Percentiles rank a stretch among this genome's conserved stretches.
Conservation (phyloP, 2,888 invertebrate species). For the Temnothorax unifasciatus region DNA sequence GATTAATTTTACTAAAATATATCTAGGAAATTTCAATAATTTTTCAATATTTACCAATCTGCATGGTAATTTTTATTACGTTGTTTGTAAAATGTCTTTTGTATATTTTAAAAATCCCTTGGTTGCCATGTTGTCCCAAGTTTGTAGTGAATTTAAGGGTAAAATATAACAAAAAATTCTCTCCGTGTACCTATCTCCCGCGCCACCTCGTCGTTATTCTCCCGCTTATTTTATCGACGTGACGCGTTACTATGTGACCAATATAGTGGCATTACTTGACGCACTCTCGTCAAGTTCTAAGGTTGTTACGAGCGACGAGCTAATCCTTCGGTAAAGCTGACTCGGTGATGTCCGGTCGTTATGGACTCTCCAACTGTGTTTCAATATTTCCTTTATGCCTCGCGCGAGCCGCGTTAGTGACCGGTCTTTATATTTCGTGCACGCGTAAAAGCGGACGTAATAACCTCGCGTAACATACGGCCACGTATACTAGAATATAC, state of each 20-base stretch:
- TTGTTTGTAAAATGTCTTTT: no score
- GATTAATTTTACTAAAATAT: no score
- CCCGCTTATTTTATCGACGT: conserved; percentile 9
- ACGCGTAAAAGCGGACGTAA: conserved; percentile 65
- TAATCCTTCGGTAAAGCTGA: conserved; percentile 63
- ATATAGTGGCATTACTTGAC: conserved; percentile 55
- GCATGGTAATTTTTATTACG: no score
- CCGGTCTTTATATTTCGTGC: conserved; percentile 69
- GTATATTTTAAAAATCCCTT: no score
- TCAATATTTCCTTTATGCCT: conserved; percentile 68
- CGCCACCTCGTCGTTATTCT: conserved; percentile 11
- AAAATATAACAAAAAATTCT: no score
- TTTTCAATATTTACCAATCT: no score
- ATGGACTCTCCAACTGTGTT: conserved; percentile 70
- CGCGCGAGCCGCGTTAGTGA: conserved; percentile 63
- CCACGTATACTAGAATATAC: conserved; percentile 2
- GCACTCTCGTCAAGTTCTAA: conserved; percentile 46
- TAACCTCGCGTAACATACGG: conserved; percentile 55
- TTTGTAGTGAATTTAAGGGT: no score
- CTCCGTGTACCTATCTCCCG: conserved; percentile 26
- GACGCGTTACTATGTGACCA: conserved; percentile 43
- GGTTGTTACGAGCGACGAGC: conserved; percentile 56
- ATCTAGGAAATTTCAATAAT: no score
- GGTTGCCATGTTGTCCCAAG: no score
- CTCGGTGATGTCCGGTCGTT: conserved; percentile 59